phyloP scores from a whole-genome alignment of 2,113 vertebrate species.

The Tupaia chinensis region DNA sequence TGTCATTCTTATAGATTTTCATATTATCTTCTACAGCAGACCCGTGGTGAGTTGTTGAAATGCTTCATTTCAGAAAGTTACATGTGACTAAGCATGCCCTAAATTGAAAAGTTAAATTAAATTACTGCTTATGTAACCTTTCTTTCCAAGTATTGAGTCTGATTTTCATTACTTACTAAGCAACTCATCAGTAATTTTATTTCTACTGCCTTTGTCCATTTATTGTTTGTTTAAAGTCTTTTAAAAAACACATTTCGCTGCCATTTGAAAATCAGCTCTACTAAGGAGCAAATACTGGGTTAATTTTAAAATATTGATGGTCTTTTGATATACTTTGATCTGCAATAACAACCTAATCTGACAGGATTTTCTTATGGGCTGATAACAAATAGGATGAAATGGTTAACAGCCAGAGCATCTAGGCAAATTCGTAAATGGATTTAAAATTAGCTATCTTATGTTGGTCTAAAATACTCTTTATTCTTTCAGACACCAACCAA shows the following conservation, averaged over 20 bases:
- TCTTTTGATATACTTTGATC: conserved; percentile 43
- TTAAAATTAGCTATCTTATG: conserved; percentile 60
- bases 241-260: conserved; percentile 29
- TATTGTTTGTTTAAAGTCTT: conserved; percentile 46
- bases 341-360: not conserved
- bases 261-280: conserved; percentile 42
- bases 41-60: conserved; percentile 63
- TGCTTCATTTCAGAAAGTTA: conserved; percentile 72
- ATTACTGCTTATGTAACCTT: conserved; percentile 68
- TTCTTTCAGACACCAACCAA: conserved; percentile 32
- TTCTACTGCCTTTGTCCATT: conserved; percentile 40
- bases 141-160: conserved; percentile 68
- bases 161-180: conserved; percentile 67
- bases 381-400: conserved; percentile 11
- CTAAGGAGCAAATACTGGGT: conserved; percentile 15
- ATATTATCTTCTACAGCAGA: conserved; percentile 67
- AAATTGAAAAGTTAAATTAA: conserved; percentile 76
- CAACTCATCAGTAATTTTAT: conserved; percentile 63
- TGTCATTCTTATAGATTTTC: conserved; percentile 63
- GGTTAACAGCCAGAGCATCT: not conserved
- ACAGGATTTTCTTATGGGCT: conserved; percentile 22
- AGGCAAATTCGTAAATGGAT: conserved; percentile 32
- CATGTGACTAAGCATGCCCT: conserved; percentile 51
- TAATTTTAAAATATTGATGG: conserved; percentile 49
- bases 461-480: conserved; percentile 69